phyloP scores from a whole-genome alignment of 92 coral and sea anemone genomes.

The Metridium senile region DNA sequence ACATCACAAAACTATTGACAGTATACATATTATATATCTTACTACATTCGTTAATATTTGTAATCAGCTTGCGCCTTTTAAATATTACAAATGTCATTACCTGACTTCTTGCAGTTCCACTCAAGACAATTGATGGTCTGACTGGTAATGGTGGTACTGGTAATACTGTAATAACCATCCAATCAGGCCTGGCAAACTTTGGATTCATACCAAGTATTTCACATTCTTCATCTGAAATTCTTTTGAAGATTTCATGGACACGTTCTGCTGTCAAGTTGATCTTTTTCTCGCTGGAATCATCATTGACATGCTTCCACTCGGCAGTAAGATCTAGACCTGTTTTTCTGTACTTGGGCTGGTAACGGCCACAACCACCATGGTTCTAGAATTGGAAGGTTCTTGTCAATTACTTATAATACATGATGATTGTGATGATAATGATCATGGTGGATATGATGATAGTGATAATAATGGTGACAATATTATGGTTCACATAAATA shows the following conservation, averaged over 20 bases:
- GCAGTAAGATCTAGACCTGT: constrained; percentile 93
- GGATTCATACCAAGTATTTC: constrained; percentile 91
- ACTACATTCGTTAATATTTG: too few relatives aligned
- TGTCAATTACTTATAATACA: too few relatives aligned
- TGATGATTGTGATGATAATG: too few relatives aligned
- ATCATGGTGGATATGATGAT: too few relatives aligned
- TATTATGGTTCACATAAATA: not conserved
- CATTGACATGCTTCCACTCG: constrained; percentile 98
- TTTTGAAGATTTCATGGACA: constrained; percentile 94
- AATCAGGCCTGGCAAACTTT: constrained; percentile 89
- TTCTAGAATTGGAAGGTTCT: constrained; percentile 58
- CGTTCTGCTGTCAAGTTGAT: constrained; percentile 96
- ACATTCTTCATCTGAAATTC: constrained; percentile 98
- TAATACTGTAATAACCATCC: constrained; percentile 96
- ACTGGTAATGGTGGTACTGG: constrained; percentile 99
- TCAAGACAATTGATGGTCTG: constrained; percentile 95
- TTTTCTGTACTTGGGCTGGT: constrained; percentile 93
- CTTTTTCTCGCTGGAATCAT: constrained; percentile 96
- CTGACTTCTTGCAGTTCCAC: constrained; percentile 99
- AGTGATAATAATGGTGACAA: too few relatives aligned
- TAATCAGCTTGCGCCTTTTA: not conserved
- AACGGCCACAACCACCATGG: constrained; percentile 99
- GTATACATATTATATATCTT: too few relatives aligned
- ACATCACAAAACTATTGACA: too few relatives aligned
- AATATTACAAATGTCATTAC: constrained; percentile 26